These are phyloP conservation scores for Arctia plantaginis DNA, from an alignment of 2,888 invertebrate genomes.

Conservation along the genomic window DNA sequence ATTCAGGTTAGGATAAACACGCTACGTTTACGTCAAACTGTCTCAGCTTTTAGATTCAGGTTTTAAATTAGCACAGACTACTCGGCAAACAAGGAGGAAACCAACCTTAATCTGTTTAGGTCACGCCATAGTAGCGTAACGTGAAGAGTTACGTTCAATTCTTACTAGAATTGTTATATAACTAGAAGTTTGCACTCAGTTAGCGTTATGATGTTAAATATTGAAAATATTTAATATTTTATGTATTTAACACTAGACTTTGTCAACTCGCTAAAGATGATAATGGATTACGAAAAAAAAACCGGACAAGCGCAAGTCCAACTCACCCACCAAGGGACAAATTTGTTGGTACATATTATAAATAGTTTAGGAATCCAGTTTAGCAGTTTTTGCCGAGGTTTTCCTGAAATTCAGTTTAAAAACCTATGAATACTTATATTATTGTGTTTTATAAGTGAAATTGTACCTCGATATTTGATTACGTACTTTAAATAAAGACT, in stretches of 20 bases:
- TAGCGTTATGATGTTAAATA: constrained; percentile 38
- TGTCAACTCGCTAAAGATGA: too few species aligned
- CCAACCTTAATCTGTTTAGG: constrained; percentile 66
- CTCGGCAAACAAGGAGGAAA: constrained; percentile 67
- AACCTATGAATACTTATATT: too few species aligned
- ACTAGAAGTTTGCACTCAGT: constrained; percentile 30
- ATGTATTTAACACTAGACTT: background rate
- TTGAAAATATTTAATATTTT: constrained; percentile 18
- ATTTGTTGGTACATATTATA: too few species aligned
- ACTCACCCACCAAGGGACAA: too few species aligned
- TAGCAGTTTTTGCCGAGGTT: too few species aligned
- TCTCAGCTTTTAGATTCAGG: constrained; percentile 73
- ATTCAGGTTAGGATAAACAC: constrained; percentile 67
- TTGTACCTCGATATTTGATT: too few species aligned
- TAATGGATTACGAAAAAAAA: too few species aligned
- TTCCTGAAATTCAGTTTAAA: too few species aligned
- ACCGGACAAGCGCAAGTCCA: too few species aligned
- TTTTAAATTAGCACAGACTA: constrained; percentile 78
- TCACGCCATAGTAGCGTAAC: constrained; percentile 65
- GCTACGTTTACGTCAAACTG: constrained; percentile 77
- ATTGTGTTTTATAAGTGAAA: too few species aligned
- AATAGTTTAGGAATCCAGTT: too few species aligned
- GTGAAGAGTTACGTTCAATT: constrained; percentile 46
- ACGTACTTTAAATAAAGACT: too few species aligned
- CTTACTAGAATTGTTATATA: constrained; percentile 26